Base-by-base conservation (phyloP, 2,888 invertebrate species). In the Alviniconcha strummeri region DNA sequence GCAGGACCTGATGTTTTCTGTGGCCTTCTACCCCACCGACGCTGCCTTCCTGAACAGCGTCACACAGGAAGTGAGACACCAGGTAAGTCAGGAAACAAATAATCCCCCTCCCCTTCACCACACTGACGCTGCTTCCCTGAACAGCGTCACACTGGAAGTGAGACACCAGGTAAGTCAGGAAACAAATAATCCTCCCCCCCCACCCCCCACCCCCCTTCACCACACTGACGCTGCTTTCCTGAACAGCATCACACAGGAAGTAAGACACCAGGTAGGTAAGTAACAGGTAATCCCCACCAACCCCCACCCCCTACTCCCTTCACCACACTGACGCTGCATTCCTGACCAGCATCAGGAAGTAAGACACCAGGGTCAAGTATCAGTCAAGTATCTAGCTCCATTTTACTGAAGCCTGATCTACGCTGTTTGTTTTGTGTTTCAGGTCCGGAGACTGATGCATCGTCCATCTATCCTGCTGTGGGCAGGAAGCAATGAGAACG, bases 1-100 rank as follows among this genome's bases (percentile, higher is more conserved):
- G 99, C 99, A 99, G 88, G 99, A 99, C 93, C 96, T 99, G 92
- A 97, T 98, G 96, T 99, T 98, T 93, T 99, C 98, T 0, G 98
- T 98, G 92, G 96, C 97, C 52, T 96, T 99, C 96, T 99, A 99
- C 94, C 99, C 99, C 0, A 95, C 95, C 0, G 95, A 96, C 84
- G 90, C 94, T 0, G 94, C 95, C 1, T 99, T 97, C 94, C 94
- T 99, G 55, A 91, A 94, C 94, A 96, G 95, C 4, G 97, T 98
- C 0, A 93, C 94, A 79, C 92, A 94, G 8, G 99, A 99, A 95
- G 95, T 98, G 64, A 94, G 94, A 54, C 96, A 98, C 92, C 97
- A 97, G 94, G 96, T 97, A 74, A 85, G 81, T 56, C 15, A 5
- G 1, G 19, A 1, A n/a, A 52, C n/a, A 9, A 79, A 0, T 9